A percentile compares a stretch with the other conserved stretches of the same genome.
Evolutionary conservation across 2,113 vertebrate species (phyloP).

Genomic region (Coryphaenoides rupestris): DNA sequence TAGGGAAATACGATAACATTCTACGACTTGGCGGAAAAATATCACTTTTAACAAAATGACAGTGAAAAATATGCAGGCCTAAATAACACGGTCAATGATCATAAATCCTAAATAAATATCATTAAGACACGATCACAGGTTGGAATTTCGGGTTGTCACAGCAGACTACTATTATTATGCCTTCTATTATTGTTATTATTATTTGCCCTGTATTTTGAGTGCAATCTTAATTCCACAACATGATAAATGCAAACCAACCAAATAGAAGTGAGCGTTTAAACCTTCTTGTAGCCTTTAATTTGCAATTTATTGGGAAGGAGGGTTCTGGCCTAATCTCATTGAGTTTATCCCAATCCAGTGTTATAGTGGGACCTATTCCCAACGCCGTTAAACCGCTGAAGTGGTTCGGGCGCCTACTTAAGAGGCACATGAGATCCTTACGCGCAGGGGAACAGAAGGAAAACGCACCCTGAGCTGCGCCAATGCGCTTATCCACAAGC

Average conservation of each 20-base stretch:
- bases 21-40: not conserved
- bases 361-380: conserved; percentile 35
- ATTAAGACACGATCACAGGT: too few species aligned
- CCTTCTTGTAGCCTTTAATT: not conserved
- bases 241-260: not conserved
- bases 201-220: not conserved
- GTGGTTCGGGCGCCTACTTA: conserved; percentile 62
- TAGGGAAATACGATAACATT: not conserved
- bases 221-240: not conserved
- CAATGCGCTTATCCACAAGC: conserved; percentile 71
- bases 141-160: too few species aligned
- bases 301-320: not conserved
- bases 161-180: conserved; percentile 3
- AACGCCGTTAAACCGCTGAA: conserved; percentile 58
- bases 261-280: not conserved
- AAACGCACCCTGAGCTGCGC: conserved; percentile 56
- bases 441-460: conserved; percentile 68
- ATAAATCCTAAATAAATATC: too few species aligned
- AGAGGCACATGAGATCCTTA: conserved; percentile 66
- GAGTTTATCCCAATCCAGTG: conserved; percentile 21
- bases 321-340: conserved; percentile 10
- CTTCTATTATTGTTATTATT: conserved; percentile 3
- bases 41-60: not conserved
- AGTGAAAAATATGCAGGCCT: not conserved
- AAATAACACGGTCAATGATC: not conserved